Conservation (phyloP, 2,888 invertebrate genomes). For the Volucella zonaria region DNA sequence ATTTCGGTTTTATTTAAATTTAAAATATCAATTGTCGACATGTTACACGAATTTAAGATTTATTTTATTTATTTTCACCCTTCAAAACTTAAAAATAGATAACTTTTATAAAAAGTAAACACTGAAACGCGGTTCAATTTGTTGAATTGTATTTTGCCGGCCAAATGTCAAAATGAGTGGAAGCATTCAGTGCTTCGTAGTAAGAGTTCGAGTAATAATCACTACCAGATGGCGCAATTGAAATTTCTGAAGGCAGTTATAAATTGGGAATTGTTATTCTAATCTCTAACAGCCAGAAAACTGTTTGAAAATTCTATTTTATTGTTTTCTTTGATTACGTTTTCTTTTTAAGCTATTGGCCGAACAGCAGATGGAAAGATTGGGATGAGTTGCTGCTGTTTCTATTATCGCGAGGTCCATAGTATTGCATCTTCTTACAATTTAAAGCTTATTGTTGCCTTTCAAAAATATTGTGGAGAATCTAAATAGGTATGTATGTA, state of each 20-base stretch:
- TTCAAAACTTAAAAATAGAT: constrained; percentile 11
- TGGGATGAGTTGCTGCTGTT: too few relatives aligned
- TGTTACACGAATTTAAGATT: constrained; percentile 49
- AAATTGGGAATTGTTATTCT: not conserved
- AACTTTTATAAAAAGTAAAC: constrained; percentile 35
- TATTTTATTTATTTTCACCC: constrained; percentile 3
- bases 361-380: too few relatives aligned
- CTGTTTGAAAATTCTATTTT: too few relatives aligned
- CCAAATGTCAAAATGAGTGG: constrained; percentile 32
- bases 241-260: not conserved
- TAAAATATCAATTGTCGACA: constrained; percentile 84
- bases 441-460: too few relatives aligned
- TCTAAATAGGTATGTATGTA: too few relatives aligned
- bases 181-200: constrained; percentile 20
- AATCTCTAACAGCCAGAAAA: not conserved
- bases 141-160: constrained; percentile 4
- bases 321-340: too few relatives aligned
- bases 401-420: too few relatives aligned
- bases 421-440: too few relatives aligned
- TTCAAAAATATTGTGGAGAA: too few relatives aligned
- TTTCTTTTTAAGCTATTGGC: too few relatives aligned
- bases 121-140: constrained; percentile 23
- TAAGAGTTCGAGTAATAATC: not conserved
- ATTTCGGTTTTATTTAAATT: constrained; percentile 84
- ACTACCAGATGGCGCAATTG: constrained; percentile 27